Evolutionary conservation across 2,888 invertebrate genomes (phyloP).

Genomic region (Pammene aurita): DNA sequence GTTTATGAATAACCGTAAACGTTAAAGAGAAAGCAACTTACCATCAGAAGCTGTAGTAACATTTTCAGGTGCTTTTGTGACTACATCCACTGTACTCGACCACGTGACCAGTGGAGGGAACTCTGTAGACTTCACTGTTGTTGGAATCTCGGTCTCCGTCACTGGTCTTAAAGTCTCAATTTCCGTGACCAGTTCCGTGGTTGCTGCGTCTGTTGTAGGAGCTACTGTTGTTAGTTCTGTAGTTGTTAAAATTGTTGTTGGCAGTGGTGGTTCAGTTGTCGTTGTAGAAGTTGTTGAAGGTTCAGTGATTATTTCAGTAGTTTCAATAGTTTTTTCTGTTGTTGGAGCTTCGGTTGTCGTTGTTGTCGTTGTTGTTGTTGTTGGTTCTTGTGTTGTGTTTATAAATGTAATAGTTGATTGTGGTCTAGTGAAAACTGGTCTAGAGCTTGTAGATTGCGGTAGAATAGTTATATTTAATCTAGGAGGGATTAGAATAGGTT

Average conservation of each 20-base stretch:
- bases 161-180: slow-evolving; percentile 56
- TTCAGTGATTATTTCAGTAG: slow-evolving; percentile 36
- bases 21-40: slow-evolving; percentile 49
- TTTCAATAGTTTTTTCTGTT: slow-evolving; percentile 39
- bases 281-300: slow-evolving; percentile 51
- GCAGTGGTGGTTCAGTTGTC: slow-evolving; percentile 46
- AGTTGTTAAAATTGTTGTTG: slow-evolving; percentile 40
- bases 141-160: slow-evolving; percentile 54
- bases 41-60: slow-evolving; percentile 63
- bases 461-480: slow-evolving; percentile 74
- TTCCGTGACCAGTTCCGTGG: slow-evolving; percentile 53
- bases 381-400: slow-evolving; percentile 57
- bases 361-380: slow-evolving; percentile 45
- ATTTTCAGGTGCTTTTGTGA: slow-evolving; percentile 59
- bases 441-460: slow-evolving; percentile 72
- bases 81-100: slow-evolving; percentile 72
- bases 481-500: slow-evolving; percentile 73
- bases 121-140: slow-evolving; percentile 54
- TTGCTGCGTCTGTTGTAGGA: slow-evolving; percentile 42
- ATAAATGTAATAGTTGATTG: slow-evolving; percentile 70
- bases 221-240: slow-evolving; percentile 43
- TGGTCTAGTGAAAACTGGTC: slow-evolving; percentile 69
- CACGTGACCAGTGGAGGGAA: slow-evolving; percentile 79
- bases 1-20: too few relatives aligned
- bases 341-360: slow-evolving; percentile 46